Conservation (phyloP, 2,888 invertebrate species). For the Melinaea menophilus region DNA sequence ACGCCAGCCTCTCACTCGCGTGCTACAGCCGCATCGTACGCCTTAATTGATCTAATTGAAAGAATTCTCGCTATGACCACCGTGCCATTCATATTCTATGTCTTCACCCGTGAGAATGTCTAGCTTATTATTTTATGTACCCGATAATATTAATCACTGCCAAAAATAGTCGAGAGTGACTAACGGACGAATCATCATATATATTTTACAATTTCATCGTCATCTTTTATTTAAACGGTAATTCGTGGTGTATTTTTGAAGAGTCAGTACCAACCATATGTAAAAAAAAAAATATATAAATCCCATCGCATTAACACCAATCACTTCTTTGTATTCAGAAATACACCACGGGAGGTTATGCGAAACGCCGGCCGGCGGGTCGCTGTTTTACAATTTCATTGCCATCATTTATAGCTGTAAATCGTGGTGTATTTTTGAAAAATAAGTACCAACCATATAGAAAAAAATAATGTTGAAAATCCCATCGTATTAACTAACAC, state of each 20-base stretch:
- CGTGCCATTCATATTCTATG: constrained; percentile 32
- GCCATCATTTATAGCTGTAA: too few relatives aligned
- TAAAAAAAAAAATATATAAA: constrained; percentile 20
- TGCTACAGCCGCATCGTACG: constrained; percentile 46
- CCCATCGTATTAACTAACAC: constrained; percentile 38
- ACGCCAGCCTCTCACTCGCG: constrained; percentile 46
- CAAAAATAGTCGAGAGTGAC: too few relatives aligned
- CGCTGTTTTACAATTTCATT: constrained; percentile 15
- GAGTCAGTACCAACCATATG: constrained; percentile 18
- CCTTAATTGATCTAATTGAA: constrained; percentile 66
- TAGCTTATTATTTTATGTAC: too few relatives aligned
- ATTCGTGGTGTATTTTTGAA: too few relatives aligned
- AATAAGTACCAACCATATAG: constrained; percentile 18
- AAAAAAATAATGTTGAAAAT: constrained; percentile 21
- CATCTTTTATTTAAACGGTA: too few relatives aligned
- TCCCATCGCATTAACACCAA: constrained; percentile 36
- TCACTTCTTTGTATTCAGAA: constrained; percentile 46
- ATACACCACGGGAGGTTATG: constrained; percentile 55
- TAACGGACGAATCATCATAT: too few relatives aligned
- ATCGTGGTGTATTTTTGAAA: constrained; percentile 45
- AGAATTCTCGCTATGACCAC: constrained; percentile 42
- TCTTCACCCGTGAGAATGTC: too few relatives aligned
- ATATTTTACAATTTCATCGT: too few relatives aligned
- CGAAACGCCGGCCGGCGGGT: constrained; percentile 60
- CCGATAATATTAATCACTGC: too few relatives aligned